Evolutionary conservation across 2,797 vertebrate genomes (phyloP), one percentile per base, ranked within the genome.

Genomic region (Pangasius macronema): DNA sequence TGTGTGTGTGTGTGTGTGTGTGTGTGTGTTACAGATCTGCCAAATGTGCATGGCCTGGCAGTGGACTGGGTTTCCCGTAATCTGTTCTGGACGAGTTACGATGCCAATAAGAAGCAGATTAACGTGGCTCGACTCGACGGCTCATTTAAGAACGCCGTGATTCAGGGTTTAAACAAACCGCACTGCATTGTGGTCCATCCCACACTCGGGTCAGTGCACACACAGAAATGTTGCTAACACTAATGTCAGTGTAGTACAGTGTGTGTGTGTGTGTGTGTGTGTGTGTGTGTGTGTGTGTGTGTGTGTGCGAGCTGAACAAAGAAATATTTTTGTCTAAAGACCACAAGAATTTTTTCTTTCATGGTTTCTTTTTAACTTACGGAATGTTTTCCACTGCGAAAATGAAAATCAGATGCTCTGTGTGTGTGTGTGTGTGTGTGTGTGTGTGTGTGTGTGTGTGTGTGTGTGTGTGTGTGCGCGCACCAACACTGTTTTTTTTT

Each of bases 91-190:
- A 97, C 96, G 4, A 97, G 97, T 92, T 97, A 97, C 0, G 96
- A 97, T 0, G 95, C 97, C 90, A 98, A 97, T 92, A 99, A 98
- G 94, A 99, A 98, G 93, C 98, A 99, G 94, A 99, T 99, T 91
- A 99, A 99, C 0, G 98, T 99, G 89, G 98, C 98, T 63, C 93
- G 98, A 73, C 95, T 99, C 87, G 98, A 99, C 0, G 98, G 98
- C 57, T 99, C 98, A 87, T 99, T 99, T 93, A 99, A 99, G 94
- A 99, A 99, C 0, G 98, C 97, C 0, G 97, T 99, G 87, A 97
- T 99, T 87, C 98, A 99, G 93, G 97, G 97, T 9, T 94, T 99
- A 92, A 98, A 99, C 91, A 98, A 98, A 87, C 98, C 98, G 0
- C 97, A 98, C 67, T 97, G 97, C 91, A 94, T 99, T 59, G 97